Conservation (phyloP, 2,113 vertebrate species). For the Saguinus midas region DNA sequence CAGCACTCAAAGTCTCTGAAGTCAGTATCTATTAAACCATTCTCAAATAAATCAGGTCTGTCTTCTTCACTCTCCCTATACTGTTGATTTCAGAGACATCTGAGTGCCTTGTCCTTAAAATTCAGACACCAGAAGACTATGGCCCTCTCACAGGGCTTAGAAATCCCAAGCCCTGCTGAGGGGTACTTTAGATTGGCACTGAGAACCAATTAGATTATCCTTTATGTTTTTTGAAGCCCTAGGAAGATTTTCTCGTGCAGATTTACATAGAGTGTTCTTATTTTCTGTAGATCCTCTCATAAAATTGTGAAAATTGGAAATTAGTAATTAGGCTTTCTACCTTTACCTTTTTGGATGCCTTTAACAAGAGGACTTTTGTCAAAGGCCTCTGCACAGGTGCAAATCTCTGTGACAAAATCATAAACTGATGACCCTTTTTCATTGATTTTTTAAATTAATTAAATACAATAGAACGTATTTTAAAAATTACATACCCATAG, state of each 20-base stretch:
- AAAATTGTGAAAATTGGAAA: neutral
- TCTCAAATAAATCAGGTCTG: neutral
- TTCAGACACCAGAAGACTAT: neutral
- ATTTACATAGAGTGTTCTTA: neutral
- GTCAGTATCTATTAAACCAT: conserved; percentile 41
- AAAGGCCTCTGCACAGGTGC: neutral
- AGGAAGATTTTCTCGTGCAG: neutral
- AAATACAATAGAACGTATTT: neutral
- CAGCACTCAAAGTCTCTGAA: neutral
- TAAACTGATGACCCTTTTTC: neutral
- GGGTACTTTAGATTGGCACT: neutral
- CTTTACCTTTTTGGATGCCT: neutral
- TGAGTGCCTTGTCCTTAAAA: neutral
- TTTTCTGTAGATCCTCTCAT: neutral
- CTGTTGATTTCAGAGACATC: neutral
- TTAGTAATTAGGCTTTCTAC: neutral
- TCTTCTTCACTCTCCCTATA: neutral
- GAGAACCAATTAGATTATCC: neutral
- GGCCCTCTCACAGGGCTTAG: neutral
- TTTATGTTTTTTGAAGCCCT: neutral
- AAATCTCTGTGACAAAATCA: neutral
- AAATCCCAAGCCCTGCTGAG: neutral
- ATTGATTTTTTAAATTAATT: neutral
- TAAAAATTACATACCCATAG: neutral
- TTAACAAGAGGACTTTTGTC: neutral